Base-by-base conservation (phyloP, 2,113 vertebrate genomes). In the Trachemys scripta region DNA sequence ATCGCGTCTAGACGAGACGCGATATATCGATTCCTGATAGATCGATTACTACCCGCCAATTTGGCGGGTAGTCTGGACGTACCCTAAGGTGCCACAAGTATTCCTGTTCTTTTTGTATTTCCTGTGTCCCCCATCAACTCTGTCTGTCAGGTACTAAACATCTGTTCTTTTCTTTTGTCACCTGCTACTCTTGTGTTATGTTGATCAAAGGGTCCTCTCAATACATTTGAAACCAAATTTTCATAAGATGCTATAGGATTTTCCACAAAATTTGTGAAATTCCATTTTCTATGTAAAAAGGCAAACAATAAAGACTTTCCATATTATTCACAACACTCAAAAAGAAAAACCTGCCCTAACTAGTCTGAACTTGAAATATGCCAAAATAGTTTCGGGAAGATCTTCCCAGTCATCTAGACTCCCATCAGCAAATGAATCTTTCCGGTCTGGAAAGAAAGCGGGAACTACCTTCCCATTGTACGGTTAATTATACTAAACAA, bases 111-210 rank as follows among this genome's bases (percentile, higher is more conserved):
- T 45, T 45, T 79, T 88, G 94, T 88, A 25, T 96, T 97, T 95
- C 89, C 94, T 90, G 65, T 56, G 53, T 87, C 93, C 96, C 65
- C 89, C 91, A 79, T 83, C 38, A 82, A 56, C 80, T 25, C 96
- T 97, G 95, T 96, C 93, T 95, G 76, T 75, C 89, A 96, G 95
- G 89, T 97, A 96, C 93, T 94, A 96, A 95, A 94, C 95, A 97
- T 97, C 95, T 96, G 27, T 4, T 82, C 87, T 92, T 81, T 93
- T 82, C 90, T 94, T 80, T 92, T 53, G 53, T 38, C 96, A 96
- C 94, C 90, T 97, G 95, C 96, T 97, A 25, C 96, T 95, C 96
- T 96, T 94, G 85, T 95, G 53, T 91, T 92, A 10, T 84, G 87
- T 85, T 95, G 95, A 81, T 49, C 50, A 86, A 96, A 78, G 89